A percentile compares a stretch with the other conserved stretches of the same genome.
Evolutionary conservation across 2,797 vertebrate species (phyloP).

Genomic region (Pterois miles): DNA sequence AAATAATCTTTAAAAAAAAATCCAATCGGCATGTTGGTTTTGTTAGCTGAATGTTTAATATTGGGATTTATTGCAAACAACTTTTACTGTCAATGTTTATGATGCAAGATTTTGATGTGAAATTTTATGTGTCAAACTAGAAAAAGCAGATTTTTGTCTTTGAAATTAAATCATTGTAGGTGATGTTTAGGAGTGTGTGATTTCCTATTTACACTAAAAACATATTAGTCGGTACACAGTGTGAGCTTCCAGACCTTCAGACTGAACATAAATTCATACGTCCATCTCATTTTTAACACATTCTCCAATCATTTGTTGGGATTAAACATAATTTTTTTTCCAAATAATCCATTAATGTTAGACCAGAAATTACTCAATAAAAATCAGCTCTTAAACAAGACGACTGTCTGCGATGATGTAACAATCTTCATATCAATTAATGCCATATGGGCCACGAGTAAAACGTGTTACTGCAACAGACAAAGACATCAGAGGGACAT

Average conservation of each 20-base stretch:
- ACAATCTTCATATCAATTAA: slow-evolving; percentile 8
- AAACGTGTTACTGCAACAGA: neutral
- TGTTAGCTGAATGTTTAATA: neutral
- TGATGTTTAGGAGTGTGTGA: slow-evolving; percentile 1
- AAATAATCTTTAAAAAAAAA: neutral
- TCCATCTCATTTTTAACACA: neutral
- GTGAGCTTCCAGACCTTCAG: slow-evolving; percentile 14
- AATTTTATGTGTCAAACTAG: neutral
- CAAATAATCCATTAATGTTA: neutral
- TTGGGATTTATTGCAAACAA: slow-evolving; percentile 2
- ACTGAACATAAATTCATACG: neutral
- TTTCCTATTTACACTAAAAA: neutral
- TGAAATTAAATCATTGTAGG: neutral
- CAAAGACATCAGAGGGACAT: neutral
- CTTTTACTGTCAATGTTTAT: slow-evolving; percentile 19
- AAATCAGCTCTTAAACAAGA: slow-evolving; percentile 8
- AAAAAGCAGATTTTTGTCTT: neutral
- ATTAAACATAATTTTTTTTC: neutral
- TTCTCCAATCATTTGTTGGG: neutral
- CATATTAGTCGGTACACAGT: slow-evolving; percentile 4
- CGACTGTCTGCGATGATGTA: neutral
- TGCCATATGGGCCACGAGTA: neutral
- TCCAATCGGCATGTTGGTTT: neutral
- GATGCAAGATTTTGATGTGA: neutral
- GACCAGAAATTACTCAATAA: neutral